Percentiles rank a stretch among this genome's conserved stretches.
Evolutionary conservation across 1,140 invertebrate species (phyloP).

Genomic region (Drosophila punjabiensis): DNA sequence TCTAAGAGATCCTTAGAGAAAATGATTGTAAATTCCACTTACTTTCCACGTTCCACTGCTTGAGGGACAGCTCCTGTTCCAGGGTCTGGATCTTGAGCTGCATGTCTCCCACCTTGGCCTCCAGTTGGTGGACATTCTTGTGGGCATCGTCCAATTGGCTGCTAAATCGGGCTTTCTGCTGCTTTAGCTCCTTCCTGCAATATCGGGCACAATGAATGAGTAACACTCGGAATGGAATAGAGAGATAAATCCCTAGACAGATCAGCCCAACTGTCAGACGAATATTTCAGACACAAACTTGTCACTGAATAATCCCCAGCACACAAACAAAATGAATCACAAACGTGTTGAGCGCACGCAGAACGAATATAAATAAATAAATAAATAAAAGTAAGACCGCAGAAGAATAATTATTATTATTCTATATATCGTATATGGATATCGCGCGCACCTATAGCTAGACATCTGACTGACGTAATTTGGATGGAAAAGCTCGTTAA

Average conservation of each 20-base stretch:
- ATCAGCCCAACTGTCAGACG: conserved; percentile 44
- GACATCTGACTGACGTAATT: conserved; percentile 62
- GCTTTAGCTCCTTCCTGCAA: conserved; percentile 86
- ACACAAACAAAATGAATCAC: conserved; percentile 75
- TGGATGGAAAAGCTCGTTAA: conserved; percentile 64
- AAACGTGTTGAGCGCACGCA: conserved; percentile 63
- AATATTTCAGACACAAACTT: conserved; percentile 49
- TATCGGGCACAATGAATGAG: conserved; percentile 17
- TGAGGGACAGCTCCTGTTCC: conserved; percentile 86
- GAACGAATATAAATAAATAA: conserved; percentile 29
- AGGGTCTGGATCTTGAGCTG: conserved; percentile 86
- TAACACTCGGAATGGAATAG: conserved; percentile 16
- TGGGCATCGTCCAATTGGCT: conserved; percentile 86
- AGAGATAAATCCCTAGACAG: conserved; percentile 41
- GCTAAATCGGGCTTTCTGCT: conserved; percentile 86
- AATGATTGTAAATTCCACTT: conserved; percentile 60
- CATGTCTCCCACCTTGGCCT: conserved; percentile 86
- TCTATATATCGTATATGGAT: conserved; percentile 17
- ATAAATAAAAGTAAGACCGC: conserved; percentile 33
- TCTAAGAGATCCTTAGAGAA: background rate
- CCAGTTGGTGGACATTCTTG: conserved; percentile 85
- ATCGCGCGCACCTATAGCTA: conserved; percentile 28
- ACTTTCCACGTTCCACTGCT: conserved; percentile 87
- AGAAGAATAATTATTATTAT: conserved; percentile 37
- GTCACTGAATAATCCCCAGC: conserved; percentile 51